Evolutionary conservation across 2,888 invertebrate species (phyloP), one percentile per base, ranked within the genome.

Genomic region (Platycnemis pennipes): DNA sequence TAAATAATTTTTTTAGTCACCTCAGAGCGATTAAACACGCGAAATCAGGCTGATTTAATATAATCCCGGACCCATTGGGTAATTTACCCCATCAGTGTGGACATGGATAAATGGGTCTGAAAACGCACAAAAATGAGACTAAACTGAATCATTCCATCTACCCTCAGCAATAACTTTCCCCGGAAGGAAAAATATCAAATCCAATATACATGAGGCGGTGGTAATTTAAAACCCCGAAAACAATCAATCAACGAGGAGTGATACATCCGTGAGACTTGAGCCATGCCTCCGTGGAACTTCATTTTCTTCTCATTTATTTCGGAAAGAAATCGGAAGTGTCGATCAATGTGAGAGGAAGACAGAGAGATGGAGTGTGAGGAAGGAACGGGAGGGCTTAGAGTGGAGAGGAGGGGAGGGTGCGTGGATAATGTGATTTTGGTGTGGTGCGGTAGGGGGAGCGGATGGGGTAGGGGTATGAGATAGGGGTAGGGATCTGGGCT

Each of bases 371-470:
- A 69, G 69, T 31, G 69, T 31, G 31, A 1, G n/a, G 31, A n/a
- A n/a, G 69, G 31, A 31, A 69, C 19, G 8, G 87, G 5, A 46
- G 42, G 42, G n/a, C 53, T 19, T 13, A 91, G 44, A 56, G 49
- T 31, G 19, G 53, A 37, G 37, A 31, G 49, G 49, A 31, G 53
- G 49, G 56, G 22, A 42, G 22, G 31, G 87, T 16, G 56, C 56
- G 56, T 89, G 89, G 89, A 91, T 91, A 91, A 91, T 91, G 91
- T 69, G 91, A 91, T 91, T 91, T 89, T n/a, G 91, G 63, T n/a
- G 91, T 56, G 56, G 91, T 56, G 56, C 26, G 89, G 56, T 19
- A 42, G 42, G 53, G 53, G 49, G 31, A 37, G n/a, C 19, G 42
- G 19, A 37, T n/a, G n/a, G n/a, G n/a, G n/a, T n/a, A n/a, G 42